Base-by-base conservation (phyloP, 2,888 invertebrate species). In the Pyrrhosoma nymphula region DNA sequence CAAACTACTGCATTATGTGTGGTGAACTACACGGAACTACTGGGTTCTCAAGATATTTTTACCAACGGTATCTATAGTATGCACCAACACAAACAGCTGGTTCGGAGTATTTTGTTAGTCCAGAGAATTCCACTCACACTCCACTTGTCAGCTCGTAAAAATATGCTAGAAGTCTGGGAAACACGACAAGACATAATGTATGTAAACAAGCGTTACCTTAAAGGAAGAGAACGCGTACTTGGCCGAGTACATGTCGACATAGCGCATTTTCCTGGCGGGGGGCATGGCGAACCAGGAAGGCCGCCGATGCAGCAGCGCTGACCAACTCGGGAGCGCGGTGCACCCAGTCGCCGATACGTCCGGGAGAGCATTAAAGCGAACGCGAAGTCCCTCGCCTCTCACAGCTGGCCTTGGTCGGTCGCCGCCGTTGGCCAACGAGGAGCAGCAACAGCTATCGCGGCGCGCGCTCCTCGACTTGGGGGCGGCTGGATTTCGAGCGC, bases 201-300 rank as follows among this genome's bases (percentile, higher is more conserved):
- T 14, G 60, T 60, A 60, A 60, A 60, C 1, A 60, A 47, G 47
- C 47, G 20, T 14, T 82, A 82, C 82, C 82, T 82, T 82, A 35
- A 82, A 82, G 82, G 82, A 82, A 82, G 82, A 82, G 82, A 82
- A 82, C 6, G 82, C 82, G 82, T 35, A 82, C 16, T 35, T 82
- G 14, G 82, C 35, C 82, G 82, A n/a, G 30, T 75, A 82, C 82
- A 82, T 82, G 82, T 82, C 82, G 26, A 18, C 82, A 82, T 82
- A 82, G 30, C 82, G 30, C 16, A 82, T 82, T 35, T 35, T 82
- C 82, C 82, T 12, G 1, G 16, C 35, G 82, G 30, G 82, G 35
- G 30, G 82, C 30, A 30, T 82, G 26, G 14, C 16, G 35, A 82
- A 82, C 16, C 35, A 30, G 16, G 16, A 35, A 30, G 30, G 82